A percentile compares a stretch with the other conserved stretches of the same genome.
Conservation (phyloP, 2,797 vertebrate genomes). For the Orestias chungarensis region DNA sequence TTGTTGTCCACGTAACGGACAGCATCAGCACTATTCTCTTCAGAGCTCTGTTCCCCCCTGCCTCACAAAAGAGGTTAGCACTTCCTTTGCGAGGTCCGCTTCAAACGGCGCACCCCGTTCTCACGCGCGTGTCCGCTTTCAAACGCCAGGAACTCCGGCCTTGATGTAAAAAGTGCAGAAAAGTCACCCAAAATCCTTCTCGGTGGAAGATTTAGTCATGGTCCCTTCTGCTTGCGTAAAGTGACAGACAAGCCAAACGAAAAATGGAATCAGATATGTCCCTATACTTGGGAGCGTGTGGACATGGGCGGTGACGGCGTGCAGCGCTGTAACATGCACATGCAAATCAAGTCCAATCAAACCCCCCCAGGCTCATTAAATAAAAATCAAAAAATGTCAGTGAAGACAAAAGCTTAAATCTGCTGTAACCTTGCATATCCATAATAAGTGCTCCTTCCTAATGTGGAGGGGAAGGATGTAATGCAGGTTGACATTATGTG, state of each 20-base stretch:
- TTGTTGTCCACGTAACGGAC: constrained; percentile 47
- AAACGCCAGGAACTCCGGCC: constrained; percentile 21
- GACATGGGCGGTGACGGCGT: constrained; percentile 39
- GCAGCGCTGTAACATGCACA: constrained; percentile 58
- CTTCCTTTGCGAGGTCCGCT: constrained; percentile 22
- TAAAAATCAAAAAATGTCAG: constrained; percentile 68
- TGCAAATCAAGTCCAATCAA: constrained; percentile 63
- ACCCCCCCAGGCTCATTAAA: constrained; percentile 65
- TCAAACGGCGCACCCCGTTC: constrained; percentile 58
- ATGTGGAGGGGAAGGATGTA: constrained; percentile 39
- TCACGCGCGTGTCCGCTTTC: constrained; percentile 26
- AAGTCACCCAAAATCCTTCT: constrained; percentile 45
- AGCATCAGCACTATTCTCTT: constrained; percentile 72
- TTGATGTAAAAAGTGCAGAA: constrained; percentile 48
- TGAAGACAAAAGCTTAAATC: constrained; percentile 56
- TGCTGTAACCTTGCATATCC: constrained; percentile 59
- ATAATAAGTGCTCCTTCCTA: constrained; percentile 44
- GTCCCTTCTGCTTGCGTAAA: constrained; percentile 58
- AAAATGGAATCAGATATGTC: constrained; percentile 62
- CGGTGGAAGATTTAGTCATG: constrained; percentile 64
- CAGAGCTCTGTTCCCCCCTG: constrained; percentile 29
- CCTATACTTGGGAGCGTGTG: constrained; percentile 46
- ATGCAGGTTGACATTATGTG: constrained; percentile 41
- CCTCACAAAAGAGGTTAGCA: constrained; percentile 41
- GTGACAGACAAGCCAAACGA: constrained; percentile 60